Conservation (phyloP, 2,888 invertebrate species). For the Pteria penguin region DNA sequence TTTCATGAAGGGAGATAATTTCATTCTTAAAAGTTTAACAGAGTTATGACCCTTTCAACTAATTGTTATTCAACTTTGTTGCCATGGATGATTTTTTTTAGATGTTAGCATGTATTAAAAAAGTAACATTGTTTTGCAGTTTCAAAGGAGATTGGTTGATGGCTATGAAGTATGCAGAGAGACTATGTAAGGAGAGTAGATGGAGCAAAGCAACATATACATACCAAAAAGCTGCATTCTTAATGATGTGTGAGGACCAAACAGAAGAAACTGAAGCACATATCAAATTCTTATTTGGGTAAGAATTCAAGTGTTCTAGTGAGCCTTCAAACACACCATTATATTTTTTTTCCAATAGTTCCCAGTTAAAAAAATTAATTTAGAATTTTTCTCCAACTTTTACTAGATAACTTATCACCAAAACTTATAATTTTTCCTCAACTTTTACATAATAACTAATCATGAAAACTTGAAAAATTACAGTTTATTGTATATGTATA, state of each 20-base stretch:
- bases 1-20: no score
- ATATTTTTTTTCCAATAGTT: neutral
- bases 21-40: no score
- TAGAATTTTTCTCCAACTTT: no score
- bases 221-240: slow-evolving; percentile 92
- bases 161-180: slow-evolving; percentile 87
- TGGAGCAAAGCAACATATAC: slow-evolving; percentile 96
- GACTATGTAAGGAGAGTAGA: slow-evolving; percentile 88
- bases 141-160: slow-evolving; percentile 87
- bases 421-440: no score
- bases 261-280: slow-evolving; percentile 80
- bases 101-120: neutral
- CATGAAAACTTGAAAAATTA: no score
- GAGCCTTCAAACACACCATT: no score
- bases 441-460: no score
- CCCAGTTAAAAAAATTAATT: neutral
- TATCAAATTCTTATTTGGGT: slow-evolving; percentile 86
- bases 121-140: slow-evolving; percentile 58
- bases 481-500: no score
- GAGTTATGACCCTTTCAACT: no score
- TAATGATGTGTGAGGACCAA: slow-evolving; percentile 86
- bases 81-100: no score
- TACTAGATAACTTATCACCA: no score
- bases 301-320: slow-evolving; percentile 62
- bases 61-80: no score